Evolutionary conservation across 2,797 vertebrate genomes (phyloP), one percentile per base, ranked within the genome.

Genomic region (Urophycis tenuis): DNA sequence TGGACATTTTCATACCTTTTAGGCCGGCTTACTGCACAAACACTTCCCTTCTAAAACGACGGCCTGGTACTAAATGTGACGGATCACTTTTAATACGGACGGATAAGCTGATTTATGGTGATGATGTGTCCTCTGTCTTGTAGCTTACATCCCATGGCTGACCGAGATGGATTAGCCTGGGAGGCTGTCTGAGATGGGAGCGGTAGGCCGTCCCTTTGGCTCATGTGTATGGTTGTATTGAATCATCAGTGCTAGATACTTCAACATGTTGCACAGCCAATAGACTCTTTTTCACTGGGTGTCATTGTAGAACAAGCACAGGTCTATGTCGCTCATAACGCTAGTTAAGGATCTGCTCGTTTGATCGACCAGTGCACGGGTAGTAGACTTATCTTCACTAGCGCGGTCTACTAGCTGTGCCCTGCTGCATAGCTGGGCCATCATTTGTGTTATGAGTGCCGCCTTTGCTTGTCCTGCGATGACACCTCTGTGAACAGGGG

Each of bases 71-170:
- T 67, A 67, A 67, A 22, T 3, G n/a, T 36, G 73, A 74, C 17
- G 29, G 73, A 74, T 49, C 73, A 22, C 12, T 22, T 35, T 34
- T 77, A 49, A 77, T 32, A 49, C 34, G 1, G 11, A 30, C 33
- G 34, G 60, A 67, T 67, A 45, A 34, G 71, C 72, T 34, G 74
- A 86, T 84, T 74, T 82, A 77, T 81, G 35, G 35, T 33, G 36
- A 25, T 67, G 69, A n/a, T 2, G 82, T 78, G 78, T 60, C 74
- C 69, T 71, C 14, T 1, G 19, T 75, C 35, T 32, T 79, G 2
- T 36, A 64, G 41, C 31, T 78, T 73, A 39, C 75, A 79, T 34
- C 69, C 64, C 17, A n/a, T 0, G 2, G 5, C 14, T 32, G 75
- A 81, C 79, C 10, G 75, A 80, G 77, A 82, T 1, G 6, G 72